Percentiles rank a stretch among this genome's conserved stretches.
Evolutionary conservation across 2,797 vertebrate species (phyloP).

Genomic region (Coracias cyanogaster): DNA sequence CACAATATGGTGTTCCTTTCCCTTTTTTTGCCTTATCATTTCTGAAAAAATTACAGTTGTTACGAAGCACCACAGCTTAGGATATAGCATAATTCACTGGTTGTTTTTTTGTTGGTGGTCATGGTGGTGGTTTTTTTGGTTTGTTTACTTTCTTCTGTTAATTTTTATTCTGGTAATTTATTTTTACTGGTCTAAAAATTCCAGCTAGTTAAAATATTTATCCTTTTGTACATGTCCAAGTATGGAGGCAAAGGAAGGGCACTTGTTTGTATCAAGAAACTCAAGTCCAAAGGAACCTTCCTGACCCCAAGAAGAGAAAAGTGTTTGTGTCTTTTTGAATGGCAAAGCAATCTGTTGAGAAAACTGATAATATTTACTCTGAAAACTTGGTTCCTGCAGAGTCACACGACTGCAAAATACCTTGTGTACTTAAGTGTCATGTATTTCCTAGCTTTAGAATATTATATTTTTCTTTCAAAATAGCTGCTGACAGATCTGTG

Average conservation of each 20-base stretch:
- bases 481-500: neutral
- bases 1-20: neutral
- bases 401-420: neutral
- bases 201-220: neutral
- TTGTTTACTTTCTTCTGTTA: neutral
- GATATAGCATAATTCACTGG: neutral
- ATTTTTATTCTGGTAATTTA: neutral
- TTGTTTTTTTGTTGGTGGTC: no score
- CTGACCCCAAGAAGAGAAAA: neutral
- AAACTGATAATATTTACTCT: neutral
- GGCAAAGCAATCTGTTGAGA: neutral
- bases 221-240: neutral
- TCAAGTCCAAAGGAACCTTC: neutral
- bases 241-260: neutral
- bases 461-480: neutral
- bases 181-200: neutral
- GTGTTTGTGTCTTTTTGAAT: neutral
- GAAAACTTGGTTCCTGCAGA: neutral
- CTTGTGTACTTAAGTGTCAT: neutral
- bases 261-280: neutral
- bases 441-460: neutral
- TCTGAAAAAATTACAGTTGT: neutral
- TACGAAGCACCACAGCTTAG: neutral
- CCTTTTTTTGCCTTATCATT: neutral
- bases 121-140: neutral